Percentiles rank a stretch among this genome's conserved stretches.
phyloP scores from a whole-genome alignment of 2,888 invertebrate species.

The Mechanitis messenoides region DNA sequence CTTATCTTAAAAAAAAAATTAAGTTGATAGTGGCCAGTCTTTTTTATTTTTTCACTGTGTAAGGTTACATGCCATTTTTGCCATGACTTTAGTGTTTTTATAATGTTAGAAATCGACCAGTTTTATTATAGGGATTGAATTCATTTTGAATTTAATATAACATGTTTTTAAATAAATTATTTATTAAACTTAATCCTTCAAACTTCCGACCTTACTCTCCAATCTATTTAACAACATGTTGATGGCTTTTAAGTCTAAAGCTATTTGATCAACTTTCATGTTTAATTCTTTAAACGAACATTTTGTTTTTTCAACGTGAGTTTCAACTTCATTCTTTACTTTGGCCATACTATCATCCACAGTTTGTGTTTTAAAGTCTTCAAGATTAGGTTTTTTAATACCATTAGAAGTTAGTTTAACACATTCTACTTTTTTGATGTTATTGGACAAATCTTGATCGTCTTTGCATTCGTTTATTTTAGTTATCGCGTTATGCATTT shows the following conservation, averaged over 20 bases:
- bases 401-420: slow-evolving; percentile 6
- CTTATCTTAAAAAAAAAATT: no score
- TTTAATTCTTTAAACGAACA: slow-evolving; percentile 48
- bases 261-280: slow-evolving; percentile 60
- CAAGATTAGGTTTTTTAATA: slow-evolving; percentile 39
- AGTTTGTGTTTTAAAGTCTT: slow-evolving; percentile 45
- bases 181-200: slow-evolving; percentile 1
- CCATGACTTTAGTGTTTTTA: no score
- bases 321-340: slow-evolving; percentile 48
- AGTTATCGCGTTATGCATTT: slow-evolving; percentile 58
- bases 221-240: slow-evolving; percentile 53
- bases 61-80: no score
- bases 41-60: no score
- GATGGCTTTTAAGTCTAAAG: slow-evolving; percentile 53
- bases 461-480: slow-evolving; percentile 33
- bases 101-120: no score
- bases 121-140: no score
- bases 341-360: slow-evolving; percentile 49
- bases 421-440: neutral
- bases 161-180: slow-evolving; percentile 4
- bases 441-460: slow-evolving; percentile 8
- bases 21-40: no score
- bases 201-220: slow-evolving; percentile 49
- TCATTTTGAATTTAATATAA: no score
- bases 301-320: slow-evolving; percentile 44